A percentile compares a stretch with the other conserved stretches of the same genome.
Conservation (phyloP, 2,888 invertebrate species). For the Amblyjoppa fuscipennis region DNA sequence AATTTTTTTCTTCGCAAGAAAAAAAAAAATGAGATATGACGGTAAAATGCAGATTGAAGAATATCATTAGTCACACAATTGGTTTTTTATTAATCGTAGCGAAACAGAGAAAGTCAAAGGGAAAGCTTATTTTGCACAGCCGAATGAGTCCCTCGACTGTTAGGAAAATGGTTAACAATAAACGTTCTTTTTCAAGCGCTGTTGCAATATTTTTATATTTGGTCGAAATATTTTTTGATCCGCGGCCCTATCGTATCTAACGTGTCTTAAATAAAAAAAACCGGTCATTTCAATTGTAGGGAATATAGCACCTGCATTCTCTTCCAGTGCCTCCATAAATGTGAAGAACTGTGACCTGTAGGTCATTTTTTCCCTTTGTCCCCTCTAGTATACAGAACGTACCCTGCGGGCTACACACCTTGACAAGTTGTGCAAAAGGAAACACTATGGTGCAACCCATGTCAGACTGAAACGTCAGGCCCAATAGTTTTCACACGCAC, state of each 20-base stretch:
- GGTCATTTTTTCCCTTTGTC: conserved; percentile 18
- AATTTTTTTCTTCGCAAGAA: neutral
- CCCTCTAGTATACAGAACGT: conserved; percentile 14
- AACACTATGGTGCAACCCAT: conserved; percentile 67
- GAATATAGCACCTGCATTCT: conserved; percentile 15
- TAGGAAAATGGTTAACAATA: neutral
- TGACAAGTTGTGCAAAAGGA: conserved; percentile 64
- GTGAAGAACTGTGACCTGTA: conserved; percentile 50
- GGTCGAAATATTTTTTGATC: neutral
- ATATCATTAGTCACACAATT: neutral
- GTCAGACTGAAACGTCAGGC: conserved; percentile 68
- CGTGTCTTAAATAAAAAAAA: conserved; percentile 6
- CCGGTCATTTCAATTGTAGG: conserved; percentile 19
- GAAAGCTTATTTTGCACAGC: neutral
- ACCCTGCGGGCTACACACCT: conserved; percentile 28
- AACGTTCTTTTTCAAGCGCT: neutral
- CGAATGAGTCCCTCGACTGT: neutral
- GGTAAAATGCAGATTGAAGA: too few relatives aligned
- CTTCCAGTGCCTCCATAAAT: conserved; percentile 18
- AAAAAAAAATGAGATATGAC: neutral
- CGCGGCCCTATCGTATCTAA: neutral
- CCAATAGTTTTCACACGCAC: conserved; percentile 69
- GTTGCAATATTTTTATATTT: neutral
- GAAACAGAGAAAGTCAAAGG: neutral
- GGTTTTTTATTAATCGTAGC: neutral